These are phyloP conservation scores for Podabrus alpinus DNA, from an alignment of 2,888 invertebrate species.

Conservation along the genomic window DNA sequence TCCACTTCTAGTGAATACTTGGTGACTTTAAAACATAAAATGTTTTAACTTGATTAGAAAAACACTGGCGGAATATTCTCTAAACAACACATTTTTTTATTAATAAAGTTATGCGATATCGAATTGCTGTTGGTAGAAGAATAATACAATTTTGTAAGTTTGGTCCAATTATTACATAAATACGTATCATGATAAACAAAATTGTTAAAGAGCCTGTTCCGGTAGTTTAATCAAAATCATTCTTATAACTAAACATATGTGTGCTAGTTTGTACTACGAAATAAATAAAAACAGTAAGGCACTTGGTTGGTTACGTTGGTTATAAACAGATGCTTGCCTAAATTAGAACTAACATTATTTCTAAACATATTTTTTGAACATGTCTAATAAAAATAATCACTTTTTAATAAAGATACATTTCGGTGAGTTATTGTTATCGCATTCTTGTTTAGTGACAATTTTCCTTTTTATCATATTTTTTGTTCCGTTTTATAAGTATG, in stretches of 20 bases:
- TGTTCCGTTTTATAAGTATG: too few relatives aligned
- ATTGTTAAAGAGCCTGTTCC: not conserved
- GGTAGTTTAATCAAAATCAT: not conserved
- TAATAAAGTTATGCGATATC: not conserved
- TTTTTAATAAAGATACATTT: not conserved
- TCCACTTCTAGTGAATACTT: not conserved
- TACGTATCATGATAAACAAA: not conserved
- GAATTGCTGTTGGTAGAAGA: not conserved
- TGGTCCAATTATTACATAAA: not conserved
- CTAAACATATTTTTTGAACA: not conserved
- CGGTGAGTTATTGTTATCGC: not conserved
- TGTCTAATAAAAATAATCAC: not conserved
- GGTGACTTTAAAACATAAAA: too few relatives aligned
- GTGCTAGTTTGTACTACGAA: not conserved
- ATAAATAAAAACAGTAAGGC: not conserved
- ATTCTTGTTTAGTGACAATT: not conserved
- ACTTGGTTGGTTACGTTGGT: not conserved
- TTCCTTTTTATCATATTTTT: not conserved
- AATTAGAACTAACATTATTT: not conserved
- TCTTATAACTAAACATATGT: not conserved
- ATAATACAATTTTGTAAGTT: not conserved
- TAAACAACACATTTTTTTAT: too few relatives aligned
- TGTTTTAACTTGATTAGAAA: too few relatives aligned
- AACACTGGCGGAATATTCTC: not conserved
- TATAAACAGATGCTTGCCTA: not conserved